Percentiles rank a stretch among this genome's conserved stretches.
Conservation (phyloP, 2,797 vertebrate genomes). For the Brachyrhaphis roseni region DNA sequence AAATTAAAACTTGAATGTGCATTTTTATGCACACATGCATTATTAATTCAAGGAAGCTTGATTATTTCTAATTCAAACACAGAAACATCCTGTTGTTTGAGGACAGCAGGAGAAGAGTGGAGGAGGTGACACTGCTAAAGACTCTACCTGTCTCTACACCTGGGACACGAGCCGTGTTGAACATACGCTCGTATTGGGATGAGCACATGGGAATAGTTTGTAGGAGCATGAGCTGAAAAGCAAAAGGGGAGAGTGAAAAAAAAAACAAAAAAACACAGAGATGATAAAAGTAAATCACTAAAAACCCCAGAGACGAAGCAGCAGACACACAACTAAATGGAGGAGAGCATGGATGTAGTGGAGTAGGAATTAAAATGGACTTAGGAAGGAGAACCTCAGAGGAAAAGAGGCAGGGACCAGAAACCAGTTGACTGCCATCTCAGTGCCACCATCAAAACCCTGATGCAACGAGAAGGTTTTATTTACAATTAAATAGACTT, state of each 20-base stretch:
- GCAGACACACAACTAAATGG: conserved; percentile 61
- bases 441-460: conserved; percentile 62
- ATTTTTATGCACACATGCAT: conserved; percentile 58
- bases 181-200: conserved; percentile 86
- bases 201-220: conserved; percentile 87
- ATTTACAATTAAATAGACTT: neutral
- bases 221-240: conserved; percentile 88
- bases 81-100: conserved; percentile 49
- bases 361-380: conserved; percentile 52
- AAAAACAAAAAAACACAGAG: conserved; percentile 56
- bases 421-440: conserved; percentile 62
- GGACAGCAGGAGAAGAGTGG: conserved; percentile 58
- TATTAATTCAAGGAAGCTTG: conserved; percentile 26
- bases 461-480: neutral
- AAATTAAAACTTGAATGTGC: conserved; percentile 56
- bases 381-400: conserved; percentile 50
- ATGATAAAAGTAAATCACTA: conserved; percentile 68
- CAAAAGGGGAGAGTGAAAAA: conserved; percentile 81
- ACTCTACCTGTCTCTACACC: conserved; percentile 89
- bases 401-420: conserved; percentile 45
- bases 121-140: conserved; percentile 66
- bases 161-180: conserved; percentile 86
- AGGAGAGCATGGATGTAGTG: conserved; percentile 53
- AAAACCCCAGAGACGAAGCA: conserved; percentile 54
- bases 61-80: conserved; percentile 45